phyloP scores from a whole-genome alignment of 2,888 invertebrate species.

The Gandaritis pyraliata region DNA sequence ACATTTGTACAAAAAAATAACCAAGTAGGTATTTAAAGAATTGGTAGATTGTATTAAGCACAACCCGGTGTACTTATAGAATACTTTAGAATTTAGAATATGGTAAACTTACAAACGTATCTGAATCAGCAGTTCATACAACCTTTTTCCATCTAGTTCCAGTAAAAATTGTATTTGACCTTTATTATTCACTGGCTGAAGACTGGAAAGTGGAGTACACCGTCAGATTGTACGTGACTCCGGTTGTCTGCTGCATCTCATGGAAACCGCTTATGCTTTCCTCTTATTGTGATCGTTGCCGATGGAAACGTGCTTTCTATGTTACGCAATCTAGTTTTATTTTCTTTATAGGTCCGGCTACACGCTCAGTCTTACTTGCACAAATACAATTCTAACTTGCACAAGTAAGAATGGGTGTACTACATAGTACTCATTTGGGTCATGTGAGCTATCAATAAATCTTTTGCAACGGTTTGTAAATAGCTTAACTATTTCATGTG shows the following conservation, averaged over 20 bases:
- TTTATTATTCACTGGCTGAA: conserved; percentile 77
- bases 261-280: conserved; percentile 61
- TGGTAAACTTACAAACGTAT: not conserved
- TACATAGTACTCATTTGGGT: too few relatives aligned
- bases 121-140: conserved; percentile 2
- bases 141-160: conserved; percentile 30
- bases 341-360: not conserved
- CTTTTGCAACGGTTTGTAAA: too few relatives aligned
- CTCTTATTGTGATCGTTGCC: conserved; percentile 59
- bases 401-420: too few relatives aligned
- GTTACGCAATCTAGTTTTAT: conserved; percentile 49
- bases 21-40: too few relatives aligned
- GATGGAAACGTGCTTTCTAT: conserved; percentile 51
- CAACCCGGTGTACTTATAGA: too few relatives aligned
- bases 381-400: not conserved
- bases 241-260: conserved; percentile 57
- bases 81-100: too few relatives aligned
- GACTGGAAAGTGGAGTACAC: conserved; percentile 75
- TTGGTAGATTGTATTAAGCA: too few relatives aligned
- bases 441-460: too few relatives aligned
- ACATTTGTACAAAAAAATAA: too few relatives aligned
- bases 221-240: conserved; percentile 74
- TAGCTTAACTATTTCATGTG: too few relatives aligned
- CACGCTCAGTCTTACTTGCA: not conserved
- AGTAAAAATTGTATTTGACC: conserved; percentile 66